These are phyloP conservation scores for Drosophila pallidifrons DNA, from an alignment of 1,140 invertebrate species.

Conservation along the genomic window DNA sequence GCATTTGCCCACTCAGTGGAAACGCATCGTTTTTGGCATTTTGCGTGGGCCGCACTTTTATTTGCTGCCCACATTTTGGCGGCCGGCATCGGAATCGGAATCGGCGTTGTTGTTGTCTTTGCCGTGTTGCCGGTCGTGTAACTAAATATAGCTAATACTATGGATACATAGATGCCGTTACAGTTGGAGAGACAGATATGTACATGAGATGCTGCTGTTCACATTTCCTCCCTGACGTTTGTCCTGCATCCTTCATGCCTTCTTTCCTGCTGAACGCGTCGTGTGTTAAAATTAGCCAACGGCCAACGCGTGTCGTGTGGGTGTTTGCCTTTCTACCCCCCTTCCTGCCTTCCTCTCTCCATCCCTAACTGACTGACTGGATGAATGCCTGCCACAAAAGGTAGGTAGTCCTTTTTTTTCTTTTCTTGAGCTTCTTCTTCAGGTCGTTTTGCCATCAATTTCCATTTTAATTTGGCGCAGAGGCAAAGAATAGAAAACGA, in stretches of 20 bases:
- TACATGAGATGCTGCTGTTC: neutral
- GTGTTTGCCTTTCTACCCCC: neutral
- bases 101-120: neutral
- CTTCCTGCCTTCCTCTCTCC: too few species aligned
- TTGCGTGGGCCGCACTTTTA: slow-evolving; percentile 37
- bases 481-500: neutral
- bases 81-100: neutral
- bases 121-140: slow-evolving; percentile 5
- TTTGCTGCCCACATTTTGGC: slow-evolving; percentile 38
- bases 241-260: slow-evolving; percentile 4
- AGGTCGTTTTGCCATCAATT: slow-evolving; percentile 16
- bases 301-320: slow-evolving; percentile 20
- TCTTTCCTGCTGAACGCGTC: slow-evolving; percentile 11
- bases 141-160: slow-evolving; percentile 42
- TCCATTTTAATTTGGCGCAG: slow-evolving; percentile 28
- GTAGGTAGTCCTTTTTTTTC: neutral
- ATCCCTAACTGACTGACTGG: too few species aligned
- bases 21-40: slow-evolving; percentile 29
- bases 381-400: neutral
- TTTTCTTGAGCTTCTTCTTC: slow-evolving; percentile 1
- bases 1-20: neutral
- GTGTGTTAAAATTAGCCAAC: slow-evolving; percentile 45
- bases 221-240: too few species aligned
- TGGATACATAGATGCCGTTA: slow-evolving; percentile 10
- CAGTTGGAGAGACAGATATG: slow-evolving; percentile 6